Evolutionary conservation across 1,140 invertebrate genomes (phyloP), one percentile per base, ranked within the genome.

Genomic region (Pogonomyrmex californicus): DNA sequence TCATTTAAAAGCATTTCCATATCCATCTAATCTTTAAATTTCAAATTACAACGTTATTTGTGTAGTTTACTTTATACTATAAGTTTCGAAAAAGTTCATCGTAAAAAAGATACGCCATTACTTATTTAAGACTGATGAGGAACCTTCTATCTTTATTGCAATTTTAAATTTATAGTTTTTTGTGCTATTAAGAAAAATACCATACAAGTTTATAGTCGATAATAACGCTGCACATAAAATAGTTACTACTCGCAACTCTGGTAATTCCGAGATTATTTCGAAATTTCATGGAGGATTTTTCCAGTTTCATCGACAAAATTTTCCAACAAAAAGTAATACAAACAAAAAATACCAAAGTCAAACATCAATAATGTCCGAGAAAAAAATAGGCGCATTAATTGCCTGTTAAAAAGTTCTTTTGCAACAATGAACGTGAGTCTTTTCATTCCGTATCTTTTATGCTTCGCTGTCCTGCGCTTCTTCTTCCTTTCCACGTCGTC

Each of bases 371-470:
- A 86, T 51, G 41, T 4, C 6, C 7, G 30, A 62, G 14, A n/a
- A 30, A 78, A 54, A 86, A 60, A 60, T 17, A 49, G 44, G 38
- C 12, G 47, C 44, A 47, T 85, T 58, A 79, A 79, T 81, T 30
- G 49, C 17, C 63, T 49, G 12, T 65, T 86, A 63, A 73, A 85
- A 60, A 73, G 49, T 65, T 73, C 33, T 23, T 23, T 36, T 47
- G 14, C 30, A 47, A 54, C 77, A 17, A 54, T 23, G 47, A 54
- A 68, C 77, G 63, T 47, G 47, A 81, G 36, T 49, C 23, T 47
- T 75, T 83, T 75, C 47, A 75, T 60, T 49, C n/a, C 17, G 36
- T 47, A 41, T 75, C 68, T 73, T 60, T 83, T 62, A 73, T 62
- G 44, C 51, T 5, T 6, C 12, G 7, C 17, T 41, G 41, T 5